phyloP scores from a whole-genome alignment of 2,797 vertebrate genomes.

The Moxostoma hubbsi region DNA sequence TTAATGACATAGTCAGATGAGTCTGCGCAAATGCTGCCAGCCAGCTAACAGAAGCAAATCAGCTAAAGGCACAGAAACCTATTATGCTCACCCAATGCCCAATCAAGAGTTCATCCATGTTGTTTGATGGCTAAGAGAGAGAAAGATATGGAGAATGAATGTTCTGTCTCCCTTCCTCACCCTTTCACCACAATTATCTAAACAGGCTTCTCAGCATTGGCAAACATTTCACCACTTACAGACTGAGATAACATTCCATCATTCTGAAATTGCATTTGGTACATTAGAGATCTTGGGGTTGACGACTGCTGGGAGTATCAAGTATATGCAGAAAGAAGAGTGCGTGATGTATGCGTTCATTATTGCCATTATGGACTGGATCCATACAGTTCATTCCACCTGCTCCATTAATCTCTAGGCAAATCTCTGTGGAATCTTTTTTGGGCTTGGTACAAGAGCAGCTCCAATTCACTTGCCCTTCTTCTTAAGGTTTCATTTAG shows the following conservation, averaged over 20 bases:
- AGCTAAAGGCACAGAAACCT: constrained; percentile 53
- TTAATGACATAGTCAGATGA: constrained; percentile 29
- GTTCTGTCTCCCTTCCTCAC: neutral
- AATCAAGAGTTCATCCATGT: constrained; percentile 25
- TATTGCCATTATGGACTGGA: constrained; percentile 40
- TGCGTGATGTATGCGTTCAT: constrained; percentile 54
- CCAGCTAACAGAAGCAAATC: constrained; percentile 42
- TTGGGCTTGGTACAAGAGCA: constrained; percentile 46
- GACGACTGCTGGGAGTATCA: constrained; percentile 50
- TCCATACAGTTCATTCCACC: constrained; percentile 40
- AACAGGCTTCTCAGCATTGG: constrained; percentile 12
- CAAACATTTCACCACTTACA: constrained; percentile 7
- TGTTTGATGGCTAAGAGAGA: neutral
- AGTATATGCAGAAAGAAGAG: constrained; percentile 36
- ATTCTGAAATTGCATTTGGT: constrained; percentile 47
- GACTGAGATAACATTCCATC: constrained; percentile 23
- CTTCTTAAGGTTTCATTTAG: neutral
- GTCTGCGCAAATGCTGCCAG: constrained; percentile 23
- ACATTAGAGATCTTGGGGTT: constrained; percentile 49
- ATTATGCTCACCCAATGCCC: constrained; percentile 38
- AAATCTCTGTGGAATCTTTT: constrained; percentile 46
- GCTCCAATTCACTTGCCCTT: constrained; percentile 30
- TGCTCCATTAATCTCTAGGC: constrained; percentile 46
- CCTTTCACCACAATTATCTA: neutral
- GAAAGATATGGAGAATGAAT: neutral